Evolutionary conservation across 30 jellyfish, hydroid and myxozoan species (phyloP).

Genomic region (Aurelia sp.): DNA sequence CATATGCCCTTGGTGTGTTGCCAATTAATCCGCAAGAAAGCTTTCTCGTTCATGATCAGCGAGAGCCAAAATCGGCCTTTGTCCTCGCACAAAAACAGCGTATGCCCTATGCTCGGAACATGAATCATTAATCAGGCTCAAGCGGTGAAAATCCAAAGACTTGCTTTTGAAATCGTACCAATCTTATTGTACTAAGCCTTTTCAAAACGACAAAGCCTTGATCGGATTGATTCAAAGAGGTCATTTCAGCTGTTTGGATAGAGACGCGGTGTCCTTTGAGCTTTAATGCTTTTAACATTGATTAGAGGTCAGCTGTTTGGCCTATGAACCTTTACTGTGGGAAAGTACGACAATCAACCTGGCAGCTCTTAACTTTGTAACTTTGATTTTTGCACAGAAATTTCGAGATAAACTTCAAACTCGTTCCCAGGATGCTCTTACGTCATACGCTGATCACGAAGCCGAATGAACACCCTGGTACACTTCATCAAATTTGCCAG

Average conservation of each 20-base stretch:
- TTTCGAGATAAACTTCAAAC: no score
- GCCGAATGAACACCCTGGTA: no score
- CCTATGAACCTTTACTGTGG: constrained; percentile 30
- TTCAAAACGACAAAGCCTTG: constrained; percentile 7
- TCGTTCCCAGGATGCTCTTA: no score
- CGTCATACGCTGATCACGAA: no score
- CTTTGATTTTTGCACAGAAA: no score
- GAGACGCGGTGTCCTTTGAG: constrained; percentile 66
- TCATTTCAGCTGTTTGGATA: constrained; percentile 43
- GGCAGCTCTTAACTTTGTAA: no score
- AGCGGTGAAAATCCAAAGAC: constrained; percentile 33
- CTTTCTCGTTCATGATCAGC: no score
- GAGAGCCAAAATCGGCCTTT: no score
- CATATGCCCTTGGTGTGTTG: constrained; percentile 6
- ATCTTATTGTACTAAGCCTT: constrained; percentile 7
- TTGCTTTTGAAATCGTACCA: constrained; percentile 1
- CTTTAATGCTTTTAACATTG: constrained; percentile 48
- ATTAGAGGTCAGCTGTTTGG: constrained; percentile 57
- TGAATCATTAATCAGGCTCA: constrained; percentile 33
- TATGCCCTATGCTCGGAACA: constrained; percentile 4
- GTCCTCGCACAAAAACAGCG: no score
- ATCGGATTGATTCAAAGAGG: constrained; percentile 44
- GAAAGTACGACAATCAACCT: no score
- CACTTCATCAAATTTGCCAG: no score
- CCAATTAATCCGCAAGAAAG: background rate